Evolutionary conservation across 2,113 vertebrate species (phyloP), one percentile per base, ranked within the genome.

Genomic region (Muntiacus reevesi): DNA sequence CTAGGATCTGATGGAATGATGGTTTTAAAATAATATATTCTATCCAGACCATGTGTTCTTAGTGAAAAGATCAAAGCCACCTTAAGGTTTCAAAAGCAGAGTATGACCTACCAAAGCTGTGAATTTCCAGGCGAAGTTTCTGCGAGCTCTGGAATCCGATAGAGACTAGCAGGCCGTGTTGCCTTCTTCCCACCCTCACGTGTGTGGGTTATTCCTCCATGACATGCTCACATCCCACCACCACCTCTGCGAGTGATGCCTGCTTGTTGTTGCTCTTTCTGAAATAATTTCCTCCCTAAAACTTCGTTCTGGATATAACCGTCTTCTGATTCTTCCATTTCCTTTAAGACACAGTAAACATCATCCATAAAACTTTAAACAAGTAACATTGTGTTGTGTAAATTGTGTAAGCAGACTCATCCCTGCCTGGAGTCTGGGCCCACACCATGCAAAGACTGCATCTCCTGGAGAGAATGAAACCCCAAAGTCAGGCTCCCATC

Each of bases 11-110:
- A 93, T 93, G 55, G 50, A 85, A 4, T 87, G 36, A 55, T 92
- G n/a, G 36, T 97, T 97, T 94, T 95, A 43, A 96, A 92, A 96
- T 91, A 92, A 25, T 86, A 45, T 87, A 64, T 96, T 93, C 55
- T 96, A 10, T 83, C 36, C 19, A 89, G 40, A 50, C 28, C n/a
- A 15, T 87, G 17, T 91, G 30, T 92, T 96, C 28, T 76, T n/a
- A 33, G 19, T 55, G 78, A 87, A 83, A 97, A 87, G 36, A 59
- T 89, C 30, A 94, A 60, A 95, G 23, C 5, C 21, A 62, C 59
- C n/a, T 91, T 62, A 45, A 45, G 28, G 4, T 81, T 84, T 59
- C 36, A 13, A 54, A 76, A 79, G n/a, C 23, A 74, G 62, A 82
- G 50, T 82, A 47, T 62, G 28, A 25, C 50, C 33, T 89, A 25